These are phyloP conservation scores for Orthosia gothica DNA, from an alignment of 2,888 invertebrate species.

Conservation along the genomic window DNA sequence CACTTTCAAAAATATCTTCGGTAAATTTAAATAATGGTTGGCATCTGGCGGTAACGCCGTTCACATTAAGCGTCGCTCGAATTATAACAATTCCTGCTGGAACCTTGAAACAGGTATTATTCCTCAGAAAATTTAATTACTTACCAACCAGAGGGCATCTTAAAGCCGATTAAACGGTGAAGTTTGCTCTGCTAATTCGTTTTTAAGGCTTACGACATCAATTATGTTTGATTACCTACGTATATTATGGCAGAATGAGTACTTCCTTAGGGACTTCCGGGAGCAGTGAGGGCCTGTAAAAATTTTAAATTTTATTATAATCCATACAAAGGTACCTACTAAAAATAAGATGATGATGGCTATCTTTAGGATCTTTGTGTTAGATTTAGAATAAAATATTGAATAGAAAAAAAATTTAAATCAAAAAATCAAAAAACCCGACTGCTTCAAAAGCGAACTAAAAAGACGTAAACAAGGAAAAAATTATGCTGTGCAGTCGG, in stretches of 20 bases:
- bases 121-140: conserved; percentile 70
- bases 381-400: no score
- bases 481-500: no score
- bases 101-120: conserved; percentile 61
- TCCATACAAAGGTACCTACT: not conserved
- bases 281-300: not conserved
- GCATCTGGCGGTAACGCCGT: conserved; percentile 73
- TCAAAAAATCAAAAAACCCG: no score
- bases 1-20: conserved; percentile 65
- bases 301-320: not conserved
- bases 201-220: conserved; percentile 57
- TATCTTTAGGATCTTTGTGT: not conserved
- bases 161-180: conserved; percentile 50
- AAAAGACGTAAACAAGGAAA: no score
- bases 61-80: conserved; percentile 57
- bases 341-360: not conserved
- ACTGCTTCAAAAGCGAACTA: no score
- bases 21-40: conserved; percentile 71
- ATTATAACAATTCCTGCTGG: conserved; percentile 63
- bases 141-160: conserved; percentile 64
- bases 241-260: conserved; percentile 30
- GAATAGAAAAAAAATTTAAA: no score
- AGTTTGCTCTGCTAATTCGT: conserved; percentile 59
- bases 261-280: conserved; percentile 7
- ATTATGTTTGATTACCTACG: conserved; percentile 41